Conservation (phyloP, 1,140 invertebrate species). For the Zaprionus nigranus region DNA sequence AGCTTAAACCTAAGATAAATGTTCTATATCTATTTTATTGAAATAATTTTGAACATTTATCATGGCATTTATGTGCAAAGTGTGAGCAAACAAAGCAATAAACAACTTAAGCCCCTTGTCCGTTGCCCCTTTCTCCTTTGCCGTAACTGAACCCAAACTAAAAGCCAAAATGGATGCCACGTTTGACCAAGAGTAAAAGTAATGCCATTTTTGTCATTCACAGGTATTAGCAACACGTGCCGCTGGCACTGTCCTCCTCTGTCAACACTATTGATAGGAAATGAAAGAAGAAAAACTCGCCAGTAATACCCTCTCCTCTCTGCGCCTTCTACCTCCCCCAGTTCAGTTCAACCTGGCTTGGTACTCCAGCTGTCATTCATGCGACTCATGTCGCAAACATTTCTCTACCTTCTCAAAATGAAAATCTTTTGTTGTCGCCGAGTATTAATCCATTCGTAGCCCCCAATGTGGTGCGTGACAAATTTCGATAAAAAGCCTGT, state of each 20-base stretch:
- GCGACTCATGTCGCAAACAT: constrained; percentile 77
- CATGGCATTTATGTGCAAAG: constrained; percentile 47
- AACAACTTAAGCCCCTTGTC: constrained; percentile 57
- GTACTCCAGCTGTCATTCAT: constrained; percentile 65
- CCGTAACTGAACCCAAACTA: background rate
- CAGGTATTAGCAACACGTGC: constrained; percentile 78
- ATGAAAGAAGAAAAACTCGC: background rate
- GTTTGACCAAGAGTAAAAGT: constrained; percentile 66
- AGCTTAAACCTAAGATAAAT: background rate
- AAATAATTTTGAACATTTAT: constrained; percentile 32
- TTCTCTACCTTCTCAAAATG: constrained; percentile 56
- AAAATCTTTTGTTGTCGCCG: constrained; percentile 72
- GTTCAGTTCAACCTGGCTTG: background rate
- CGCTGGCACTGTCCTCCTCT: constrained; percentile 25
- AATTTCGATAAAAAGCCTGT: constrained; percentile 76
- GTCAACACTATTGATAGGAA: constrained; percentile 53
- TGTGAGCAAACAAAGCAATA: constrained; percentile 58
- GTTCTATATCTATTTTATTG: background rate
- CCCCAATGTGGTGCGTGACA: constrained; percentile 70
- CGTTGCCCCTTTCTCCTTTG: background rate
- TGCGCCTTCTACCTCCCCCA: too few relatives aligned
- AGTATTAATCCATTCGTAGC: constrained; percentile 68
- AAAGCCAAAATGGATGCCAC: constrained; percentile 4
- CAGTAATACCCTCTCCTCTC: background rate
- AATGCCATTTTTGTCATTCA: constrained; percentile 72